Conservation (phyloP, 35 echinoderm and acorn worm genomes). For the Holothuria glaberrima region DNA sequence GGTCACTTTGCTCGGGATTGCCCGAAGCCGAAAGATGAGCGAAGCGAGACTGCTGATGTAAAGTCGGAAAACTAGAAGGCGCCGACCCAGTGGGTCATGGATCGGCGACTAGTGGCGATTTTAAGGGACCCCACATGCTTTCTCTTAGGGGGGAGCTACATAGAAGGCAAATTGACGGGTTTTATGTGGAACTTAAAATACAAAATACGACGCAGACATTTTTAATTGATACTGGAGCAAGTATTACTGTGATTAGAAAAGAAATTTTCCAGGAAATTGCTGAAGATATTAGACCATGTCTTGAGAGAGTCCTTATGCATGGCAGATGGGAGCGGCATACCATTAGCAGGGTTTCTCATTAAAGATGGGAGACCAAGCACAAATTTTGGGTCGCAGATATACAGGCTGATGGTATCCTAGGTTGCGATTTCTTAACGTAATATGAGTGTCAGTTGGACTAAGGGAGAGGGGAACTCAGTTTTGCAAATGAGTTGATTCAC, state of each 20-base stretch:
- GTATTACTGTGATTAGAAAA: background rate
- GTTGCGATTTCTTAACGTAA: background rate
- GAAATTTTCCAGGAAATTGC: background rate
- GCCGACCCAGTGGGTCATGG: background rate
- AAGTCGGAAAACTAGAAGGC: background rate
- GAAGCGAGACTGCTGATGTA: background rate
- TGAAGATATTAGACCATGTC: background rate
- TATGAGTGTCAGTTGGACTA: background rate
- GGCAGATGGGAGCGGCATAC: conserved; percentile 17
- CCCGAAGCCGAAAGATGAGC: background rate
- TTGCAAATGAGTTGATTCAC: background rate
- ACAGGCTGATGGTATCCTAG: background rate
- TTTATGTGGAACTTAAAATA: background rate
- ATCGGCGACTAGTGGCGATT: no score
- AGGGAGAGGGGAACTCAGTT: background rate
- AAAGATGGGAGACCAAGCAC: conserved; percentile 23
- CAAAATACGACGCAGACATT: background rate
- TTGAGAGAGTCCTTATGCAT: conserved; percentile 17
- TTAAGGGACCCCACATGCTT: background rate
- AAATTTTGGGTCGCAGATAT: conserved; percentile 25
- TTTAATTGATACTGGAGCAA: conserved; percentile 41
- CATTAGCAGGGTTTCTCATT: conserved; percentile 26
- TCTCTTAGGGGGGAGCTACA: background rate
- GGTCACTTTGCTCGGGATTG: background rate
- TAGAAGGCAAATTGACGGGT: background rate